Base-by-base conservation (phyloP, 2,888 invertebrate genomes). In the Eueremaeus valkanovi region DNA sequence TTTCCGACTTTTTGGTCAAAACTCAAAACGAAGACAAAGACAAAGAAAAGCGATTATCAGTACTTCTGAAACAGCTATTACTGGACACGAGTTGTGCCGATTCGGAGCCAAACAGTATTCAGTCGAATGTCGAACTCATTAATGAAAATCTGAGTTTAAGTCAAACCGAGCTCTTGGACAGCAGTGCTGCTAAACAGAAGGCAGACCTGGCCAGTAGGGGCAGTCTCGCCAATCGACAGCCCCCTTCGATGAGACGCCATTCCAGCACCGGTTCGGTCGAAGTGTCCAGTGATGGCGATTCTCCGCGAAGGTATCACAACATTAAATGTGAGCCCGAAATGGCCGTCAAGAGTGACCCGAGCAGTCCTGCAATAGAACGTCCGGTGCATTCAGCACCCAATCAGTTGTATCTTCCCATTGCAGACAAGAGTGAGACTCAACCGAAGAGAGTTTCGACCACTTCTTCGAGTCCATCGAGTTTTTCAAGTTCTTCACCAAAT, bases 151-250 rank as follows among this genome's bases (percentile, higher is more conserved):
- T 66, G n/a, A 40, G 36, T 40, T 13, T 66, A n/a, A 66, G 40
- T 66, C 66, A 66, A 66, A 66, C 66, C 13, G 66, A 66, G 21
- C 21, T 66, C 21, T 87, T 96, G 72, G 95, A 96, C 84, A 92
- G 90, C 81, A 91, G 93, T 1, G 92, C 90, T 21, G 92, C 89
- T 78, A 90, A 90, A 83, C 88, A 89, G 78, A 92, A 91, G 85
- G 93, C 92, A 24, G 94, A 95, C 84, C 86, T 95, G 80, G 95
- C 92, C 76, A 90, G 83, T 29, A 81, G 85, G 74, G 87, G 89
- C 79, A 90, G 90, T 77, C 84, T 91, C 79, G 90, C 90, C 16
- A 89, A 90, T 83, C 86, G 92, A 75, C 81, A 84, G 76, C 84
- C 84, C 27, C 85, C 85, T 13, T 82, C 83, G 8, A 82, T 82